Percentiles rank a stretch among this genome's conserved stretches.
These are phyloP conservation scores for Brachionus angularis DNA, from an alignment of 1,140 invertebrate genomes.

Conservation along the genomic window DNA sequence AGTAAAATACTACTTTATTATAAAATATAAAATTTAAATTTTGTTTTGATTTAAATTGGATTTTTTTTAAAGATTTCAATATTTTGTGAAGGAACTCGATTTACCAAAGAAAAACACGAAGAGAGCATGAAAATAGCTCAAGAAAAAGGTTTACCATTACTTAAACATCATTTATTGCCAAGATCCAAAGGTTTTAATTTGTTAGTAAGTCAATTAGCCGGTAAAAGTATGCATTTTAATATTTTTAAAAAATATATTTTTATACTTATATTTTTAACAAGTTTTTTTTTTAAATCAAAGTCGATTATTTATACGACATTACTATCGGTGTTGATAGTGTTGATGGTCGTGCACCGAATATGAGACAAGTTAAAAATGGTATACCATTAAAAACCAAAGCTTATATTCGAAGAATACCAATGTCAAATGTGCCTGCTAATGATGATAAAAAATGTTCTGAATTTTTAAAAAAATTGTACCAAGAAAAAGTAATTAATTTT, in stretches of 20 bases:
- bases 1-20: conserved; percentile 47
- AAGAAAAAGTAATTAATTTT: conserved; percentile 66
- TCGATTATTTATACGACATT: conserved; percentile 27
- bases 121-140: conserved; percentile 79
- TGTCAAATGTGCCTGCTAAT: conserved; percentile 72
- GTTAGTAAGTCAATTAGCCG: conserved; percentile 6
- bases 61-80: conserved; percentile 68
- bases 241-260: not conserved
- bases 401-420: conserved; percentile 66
- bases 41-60: too few species aligned
- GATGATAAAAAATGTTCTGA: conserved; percentile 69
- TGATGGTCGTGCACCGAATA: not conserved
- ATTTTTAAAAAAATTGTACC: conserved; percentile 76
- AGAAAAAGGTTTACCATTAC: conserved; percentile 73
- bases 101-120: conserved; percentile 78
- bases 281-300: not conserved
- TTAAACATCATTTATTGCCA: conserved; percentile 87
- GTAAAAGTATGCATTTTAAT: conserved; percentile 1
- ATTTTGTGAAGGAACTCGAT: conserved; percentile 90
- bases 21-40: too few species aligned
- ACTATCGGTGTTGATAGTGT: conserved; percentile 25
- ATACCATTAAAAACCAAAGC: not conserved
- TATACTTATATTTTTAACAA: too few species aligned
- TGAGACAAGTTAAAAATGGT: conserved; percentile 18
- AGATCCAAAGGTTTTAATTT: conserved; percentile 77